Base-by-base conservation (phyloP, 2,888 invertebrate species). In the Gandaritis pyraliata region DNA sequence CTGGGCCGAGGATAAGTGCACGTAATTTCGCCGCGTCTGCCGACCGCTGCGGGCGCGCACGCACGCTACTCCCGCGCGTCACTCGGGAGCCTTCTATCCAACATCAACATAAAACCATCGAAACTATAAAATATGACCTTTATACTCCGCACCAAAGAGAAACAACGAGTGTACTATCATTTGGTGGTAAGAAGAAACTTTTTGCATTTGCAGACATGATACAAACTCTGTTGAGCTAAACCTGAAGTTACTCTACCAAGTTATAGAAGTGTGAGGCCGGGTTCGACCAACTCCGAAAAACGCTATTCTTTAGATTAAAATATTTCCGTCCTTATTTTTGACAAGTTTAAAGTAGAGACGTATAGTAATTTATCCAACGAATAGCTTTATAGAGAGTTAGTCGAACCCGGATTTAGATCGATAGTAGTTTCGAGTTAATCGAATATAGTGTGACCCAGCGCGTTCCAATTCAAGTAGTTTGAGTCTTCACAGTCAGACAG, bases 21-120 rank as follows among this genome's bases (percentile, higher is more conserved):
- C 80, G 80, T 90, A 91, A 91, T 91, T 90, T 85, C 78, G 75
- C 83, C 78, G 83, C 86, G 86, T 86, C 87, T 87, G 85, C 77
- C 52, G 55, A 51, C 50, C 55, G 85, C 88, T 83, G 74, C 80
- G 71, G 86, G 90, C 87, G 84, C 81, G 72, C 89, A 89, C 86
- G 90, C 91, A 90, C 86, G 86, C 87, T 82, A 85, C 80, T 59
- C 55, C 67, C 70, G 72, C 78, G 81, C 84, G 82, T 83, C 84
- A 78, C 73, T 74, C 84, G 82, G 85, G 77, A 85, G 82, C 81
- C 77, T 16, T 43, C 8, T 15, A 68, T 49, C 67, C 65, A 71
- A 68, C 67, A 58, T 53, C 55, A 47, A 8, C 30, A 29, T 50
- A 12, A 16, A 46, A 15, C 29, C 18, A 39, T 33, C 41, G 23